Conservation (phyloP, 1,140 invertebrate species). For the Adoxophyes honmai region DNA sequence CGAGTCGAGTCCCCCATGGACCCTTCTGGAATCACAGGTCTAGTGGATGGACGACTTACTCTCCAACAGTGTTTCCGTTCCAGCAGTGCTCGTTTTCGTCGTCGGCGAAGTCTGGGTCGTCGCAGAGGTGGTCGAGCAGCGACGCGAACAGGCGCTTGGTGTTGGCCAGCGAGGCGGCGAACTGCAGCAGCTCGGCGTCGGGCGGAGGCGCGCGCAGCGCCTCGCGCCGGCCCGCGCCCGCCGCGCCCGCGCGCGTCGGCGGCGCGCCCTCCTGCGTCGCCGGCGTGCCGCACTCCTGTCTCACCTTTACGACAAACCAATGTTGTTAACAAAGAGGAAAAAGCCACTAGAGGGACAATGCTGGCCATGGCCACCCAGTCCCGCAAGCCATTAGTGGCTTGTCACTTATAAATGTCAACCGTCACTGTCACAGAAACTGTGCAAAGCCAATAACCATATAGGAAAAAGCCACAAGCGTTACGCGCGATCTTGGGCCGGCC, state of each 20-base stretch:
- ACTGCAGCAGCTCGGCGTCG: constrained; percentile 79
- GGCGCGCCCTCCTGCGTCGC: constrained; percentile 48
- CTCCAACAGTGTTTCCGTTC: constrained; percentile 86
- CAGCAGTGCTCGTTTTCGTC: constrained; percentile 82
- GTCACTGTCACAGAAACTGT: too few relatives aligned
- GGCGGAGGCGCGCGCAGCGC: constrained; percentile 62
- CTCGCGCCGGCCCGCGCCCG: constrained; percentile 41
- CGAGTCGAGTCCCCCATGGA: too few relatives aligned
- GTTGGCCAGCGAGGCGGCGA: constrained; percentile 80
- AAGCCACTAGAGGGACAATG: too few relatives aligned
- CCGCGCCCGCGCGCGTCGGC: constrained; percentile 30
- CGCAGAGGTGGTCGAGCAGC: constrained; percentile 83
- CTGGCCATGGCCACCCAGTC: too few relatives aligned
- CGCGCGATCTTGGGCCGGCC: too few relatives aligned
- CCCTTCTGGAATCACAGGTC: too few relatives aligned
- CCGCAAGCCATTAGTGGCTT: too few relatives aligned
- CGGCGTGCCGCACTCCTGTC: constrained; percentile 74
- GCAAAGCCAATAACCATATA: too few relatives aligned
- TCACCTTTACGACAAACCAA: constrained; percentile 64
- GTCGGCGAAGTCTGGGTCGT: constrained; percentile 78
- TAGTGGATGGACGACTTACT: constrained; percentile 82
- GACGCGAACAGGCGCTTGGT: constrained; percentile 84
- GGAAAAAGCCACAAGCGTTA: too few relatives aligned
- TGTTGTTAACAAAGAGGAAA: too few relatives aligned
- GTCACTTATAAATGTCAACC: too few relatives aligned